Percentiles rank a stretch among this genome's conserved stretches.
These are phyloP conservation scores for Orchesellides sinensis DNA, from an alignment of 2,888 invertebrate genomes.

Conservation along the genomic window DNA sequence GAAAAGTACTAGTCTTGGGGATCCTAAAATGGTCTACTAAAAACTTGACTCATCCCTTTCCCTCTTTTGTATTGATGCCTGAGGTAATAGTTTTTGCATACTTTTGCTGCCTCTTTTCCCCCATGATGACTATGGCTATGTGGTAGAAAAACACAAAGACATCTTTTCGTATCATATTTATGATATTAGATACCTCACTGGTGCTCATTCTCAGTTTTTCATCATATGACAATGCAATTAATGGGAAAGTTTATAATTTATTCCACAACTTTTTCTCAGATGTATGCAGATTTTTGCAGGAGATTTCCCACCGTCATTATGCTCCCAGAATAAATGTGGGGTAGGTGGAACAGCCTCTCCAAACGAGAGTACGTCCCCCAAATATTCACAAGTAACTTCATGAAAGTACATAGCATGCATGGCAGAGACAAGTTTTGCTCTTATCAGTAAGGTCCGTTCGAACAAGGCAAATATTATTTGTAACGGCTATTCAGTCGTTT, in stretches of 20 bases:
- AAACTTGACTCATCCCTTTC: neutral
- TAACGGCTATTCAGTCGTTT: no score
- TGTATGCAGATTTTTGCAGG: conserved; percentile 59
- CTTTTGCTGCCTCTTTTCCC: conserved; percentile 10
- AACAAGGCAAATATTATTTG: no score
- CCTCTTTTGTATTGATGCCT: conserved; percentile 26
- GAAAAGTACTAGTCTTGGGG: conserved; percentile 19
- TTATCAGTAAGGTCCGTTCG: no score
- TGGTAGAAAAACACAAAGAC: no score
- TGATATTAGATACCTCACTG: no score
- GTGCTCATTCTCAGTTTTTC: conserved; percentile 62
- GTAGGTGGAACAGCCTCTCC: no score
- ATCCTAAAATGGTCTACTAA: conserved; percentile 8
- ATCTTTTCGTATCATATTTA: no score
- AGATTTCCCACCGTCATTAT: conserved; percentile 19
- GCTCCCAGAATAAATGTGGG: neutral
- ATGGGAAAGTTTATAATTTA: conserved; percentile 66
- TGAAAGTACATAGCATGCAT: no score
- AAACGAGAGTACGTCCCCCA: no score
- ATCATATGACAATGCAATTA: conserved; percentile 66
- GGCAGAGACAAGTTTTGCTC: no score
- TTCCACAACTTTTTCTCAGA: conserved; percentile 59
- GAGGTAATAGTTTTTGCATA: conserved; percentile 21
- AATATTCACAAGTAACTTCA: no score
- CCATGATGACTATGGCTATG: neutral